phyloP scores from a whole-genome alignment of 2,888 invertebrate species.

The Phaedon cochleariae region DNA sequence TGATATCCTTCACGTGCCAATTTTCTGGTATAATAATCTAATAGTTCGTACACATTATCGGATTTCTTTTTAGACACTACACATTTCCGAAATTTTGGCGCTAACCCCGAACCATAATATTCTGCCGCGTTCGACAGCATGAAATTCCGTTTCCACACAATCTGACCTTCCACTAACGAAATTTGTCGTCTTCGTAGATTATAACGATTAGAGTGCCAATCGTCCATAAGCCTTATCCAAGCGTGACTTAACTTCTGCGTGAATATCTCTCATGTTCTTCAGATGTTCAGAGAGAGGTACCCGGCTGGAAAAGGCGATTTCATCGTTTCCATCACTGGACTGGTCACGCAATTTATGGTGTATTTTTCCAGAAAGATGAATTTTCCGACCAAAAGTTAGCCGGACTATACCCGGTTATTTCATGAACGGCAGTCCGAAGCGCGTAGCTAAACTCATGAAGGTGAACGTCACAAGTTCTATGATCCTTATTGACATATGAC shows the following conservation, averaged over 20 bases:
- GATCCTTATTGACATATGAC: too few relatives aligned
- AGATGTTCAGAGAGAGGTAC: too few relatives aligned
- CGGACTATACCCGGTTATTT: conserved; percentile 44
- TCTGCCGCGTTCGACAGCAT: conserved; percentile 28
- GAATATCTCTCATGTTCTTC: background rate
- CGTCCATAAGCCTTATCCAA: conserved; percentile 28
- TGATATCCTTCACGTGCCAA: too few relatives aligned
- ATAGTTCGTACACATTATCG: conserved; percentile 6
- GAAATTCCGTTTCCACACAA: conserved; percentile 24
- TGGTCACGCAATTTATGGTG: background rate
- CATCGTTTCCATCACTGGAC: too few relatives aligned
- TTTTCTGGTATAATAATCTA: background rate
- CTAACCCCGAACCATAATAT: conserved; percentile 33
- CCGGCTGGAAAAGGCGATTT: too few relatives aligned
- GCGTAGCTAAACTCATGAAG: too few relatives aligned
- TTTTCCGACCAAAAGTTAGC: conserved; percentile 31
- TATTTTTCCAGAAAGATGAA: too few relatives aligned
- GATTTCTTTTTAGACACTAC: background rate
- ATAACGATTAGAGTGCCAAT: too few relatives aligned
- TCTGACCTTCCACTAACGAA: conserved; percentile 6
- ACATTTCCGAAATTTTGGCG: conserved; percentile 31
- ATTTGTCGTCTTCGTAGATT: conserved; percentile 20
- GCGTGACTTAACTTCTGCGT: conserved; percentile 6
- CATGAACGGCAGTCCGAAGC: too few relatives aligned
- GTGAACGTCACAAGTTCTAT: too few relatives aligned